Percentiles rank a stretch among this genome's conserved stretches.
Conservation (phyloP, 2,888 invertebrate genomes). For the Dinocampus coccinellae region DNA sequence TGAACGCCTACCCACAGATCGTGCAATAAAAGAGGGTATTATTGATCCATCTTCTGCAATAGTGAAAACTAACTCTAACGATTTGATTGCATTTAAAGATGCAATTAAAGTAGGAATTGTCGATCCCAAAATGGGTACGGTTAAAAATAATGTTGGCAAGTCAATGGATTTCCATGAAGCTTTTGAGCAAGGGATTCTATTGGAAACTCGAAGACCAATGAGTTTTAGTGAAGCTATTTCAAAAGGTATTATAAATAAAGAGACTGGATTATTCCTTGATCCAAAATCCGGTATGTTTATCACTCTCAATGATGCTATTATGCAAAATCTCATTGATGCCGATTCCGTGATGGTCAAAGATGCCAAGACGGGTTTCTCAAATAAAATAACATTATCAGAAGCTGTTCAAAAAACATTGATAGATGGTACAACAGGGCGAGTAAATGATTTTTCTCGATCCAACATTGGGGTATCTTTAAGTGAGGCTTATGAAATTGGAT, state of each 20-base stretch:
- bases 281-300: constrained; percentile 84
- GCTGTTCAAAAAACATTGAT: constrained; percentile 83
- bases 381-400: constrained; percentile 82
- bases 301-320: constrained; percentile 86
- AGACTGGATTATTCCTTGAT: constrained; percentile 85
- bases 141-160: constrained; percentile 74
- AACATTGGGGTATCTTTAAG: constrained; percentile 79
- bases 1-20: constrained; percentile 83
- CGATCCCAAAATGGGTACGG: constrained; percentile 81
- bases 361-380: constrained; percentile 80
- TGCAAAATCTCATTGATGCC: constrained; percentile 84
- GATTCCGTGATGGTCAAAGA: constrained; percentile 88
- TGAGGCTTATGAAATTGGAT: constrained; percentile 84
- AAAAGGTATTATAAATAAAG: constrained; percentile 84
- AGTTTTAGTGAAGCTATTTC: constrained; percentile 85
- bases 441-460: constrained; percentile 78
- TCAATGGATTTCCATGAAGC: constrained; percentile 86
- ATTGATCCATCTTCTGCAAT: constrained; percentile 89
- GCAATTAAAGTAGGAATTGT: constrained; percentile 84
- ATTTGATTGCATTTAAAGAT: constrained; percentile 85
- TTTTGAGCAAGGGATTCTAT: constrained; percentile 84
- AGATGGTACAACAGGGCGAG: constrained; percentile 78
- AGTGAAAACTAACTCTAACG: constrained; percentile 79
- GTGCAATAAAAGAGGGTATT: constrained; percentile 86
- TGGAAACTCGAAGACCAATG: constrained; percentile 86